These are phyloP conservation scores for Drosophila monieri DNA, from an alignment of 2,888 invertebrate species.

Conservation along the genomic window DNA sequence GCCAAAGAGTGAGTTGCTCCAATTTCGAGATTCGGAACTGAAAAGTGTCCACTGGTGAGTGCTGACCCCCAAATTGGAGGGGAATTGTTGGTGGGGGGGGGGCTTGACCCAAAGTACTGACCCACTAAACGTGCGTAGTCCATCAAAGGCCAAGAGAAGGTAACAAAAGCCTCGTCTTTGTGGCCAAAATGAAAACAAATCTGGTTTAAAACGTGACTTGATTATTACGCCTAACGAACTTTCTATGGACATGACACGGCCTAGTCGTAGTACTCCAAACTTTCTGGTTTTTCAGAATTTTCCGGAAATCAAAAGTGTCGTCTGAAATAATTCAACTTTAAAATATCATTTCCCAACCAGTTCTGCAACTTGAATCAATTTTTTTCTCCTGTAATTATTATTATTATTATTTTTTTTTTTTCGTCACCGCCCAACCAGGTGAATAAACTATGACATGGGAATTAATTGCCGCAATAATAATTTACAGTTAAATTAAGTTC, in stretches of 20 bases:
- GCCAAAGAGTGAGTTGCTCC: constrained; percentile 1
- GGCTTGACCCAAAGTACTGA: constrained; percentile 27
- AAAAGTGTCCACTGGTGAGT: constrained; percentile 5
- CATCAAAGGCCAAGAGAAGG: constrained; percentile 33
- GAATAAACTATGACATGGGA: constrained; percentile 1
- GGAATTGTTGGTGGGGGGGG: neutral
- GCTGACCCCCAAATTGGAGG: constrained; percentile 19
- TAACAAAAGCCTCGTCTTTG: constrained; percentile 3
- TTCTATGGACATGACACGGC: constrained; percentile 53
- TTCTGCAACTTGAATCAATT: neutral
- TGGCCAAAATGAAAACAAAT: constrained; percentile 44
- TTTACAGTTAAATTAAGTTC: neutral
- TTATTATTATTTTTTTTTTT: too few species aligned
- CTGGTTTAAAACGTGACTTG: constrained; percentile 73
- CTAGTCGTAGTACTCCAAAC: neutral
- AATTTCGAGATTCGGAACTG: neutral
- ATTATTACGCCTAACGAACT: constrained; percentile 74
- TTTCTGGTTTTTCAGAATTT: constrained; percentile 6
- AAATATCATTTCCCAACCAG: neutral
- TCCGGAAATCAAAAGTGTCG: constrained; percentile 7
- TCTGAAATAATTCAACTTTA: neutral
- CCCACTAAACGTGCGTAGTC: constrained; percentile 68
- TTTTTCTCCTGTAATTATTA: neutral
- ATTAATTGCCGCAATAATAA: constrained; percentile 2
- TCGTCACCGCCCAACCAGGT: neutral